phyloP scores from a whole-genome alignment of 1,140 invertebrate species.

The Luehdorfia chinensis region DNA sequence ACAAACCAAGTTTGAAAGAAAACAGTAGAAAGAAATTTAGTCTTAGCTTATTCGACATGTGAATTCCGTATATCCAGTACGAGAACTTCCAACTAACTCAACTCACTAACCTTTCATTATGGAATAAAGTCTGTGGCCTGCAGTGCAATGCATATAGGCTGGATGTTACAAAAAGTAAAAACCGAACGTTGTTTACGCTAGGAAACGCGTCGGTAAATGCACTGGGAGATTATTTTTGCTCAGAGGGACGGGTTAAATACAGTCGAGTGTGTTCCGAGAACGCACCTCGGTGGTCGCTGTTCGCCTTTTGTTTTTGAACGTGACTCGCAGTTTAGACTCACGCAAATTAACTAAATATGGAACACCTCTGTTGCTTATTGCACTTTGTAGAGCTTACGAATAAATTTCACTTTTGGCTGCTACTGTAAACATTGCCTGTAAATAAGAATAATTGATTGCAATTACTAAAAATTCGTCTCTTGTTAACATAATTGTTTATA shows the following conservation, averaged over 20 bases:
- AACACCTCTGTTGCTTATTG: constrained; percentile 27
- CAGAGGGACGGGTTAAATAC: constrained; percentile 54
- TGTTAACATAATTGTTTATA: no score
- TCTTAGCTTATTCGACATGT: constrained; percentile 6
- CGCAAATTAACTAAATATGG: constrained; percentile 65
- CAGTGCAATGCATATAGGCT: constrained; percentile 5
- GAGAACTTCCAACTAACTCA: not conserved
- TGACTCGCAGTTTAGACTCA: constrained; percentile 57
- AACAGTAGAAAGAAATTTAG: no score
- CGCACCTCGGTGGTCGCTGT: constrained; percentile 50
- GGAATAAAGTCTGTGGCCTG: constrained; percentile 1
- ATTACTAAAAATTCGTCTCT: no score
- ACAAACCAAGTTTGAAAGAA: no score
- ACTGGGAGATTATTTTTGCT: constrained; percentile 42
- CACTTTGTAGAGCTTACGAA: constrained; percentile 15
- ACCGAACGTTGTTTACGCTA: constrained; percentile 27
- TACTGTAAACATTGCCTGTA: no score
- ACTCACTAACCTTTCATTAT: constrained; percentile 10
- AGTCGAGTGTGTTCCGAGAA: constrained; percentile 50
- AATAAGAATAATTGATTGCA: no score
- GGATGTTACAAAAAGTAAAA: constrained; percentile 10
- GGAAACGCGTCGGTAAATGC: constrained; percentile 31
- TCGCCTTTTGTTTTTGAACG: constrained; percentile 61
- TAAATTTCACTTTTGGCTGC: constrained; percentile 4
- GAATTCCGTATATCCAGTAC: constrained; percentile 2